A percentile compares a stretch with the other conserved stretches of the same genome.
Conservation (phyloP, 2,797 vertebrate genomes). For the Chaenodraco wilsoni region DNA sequence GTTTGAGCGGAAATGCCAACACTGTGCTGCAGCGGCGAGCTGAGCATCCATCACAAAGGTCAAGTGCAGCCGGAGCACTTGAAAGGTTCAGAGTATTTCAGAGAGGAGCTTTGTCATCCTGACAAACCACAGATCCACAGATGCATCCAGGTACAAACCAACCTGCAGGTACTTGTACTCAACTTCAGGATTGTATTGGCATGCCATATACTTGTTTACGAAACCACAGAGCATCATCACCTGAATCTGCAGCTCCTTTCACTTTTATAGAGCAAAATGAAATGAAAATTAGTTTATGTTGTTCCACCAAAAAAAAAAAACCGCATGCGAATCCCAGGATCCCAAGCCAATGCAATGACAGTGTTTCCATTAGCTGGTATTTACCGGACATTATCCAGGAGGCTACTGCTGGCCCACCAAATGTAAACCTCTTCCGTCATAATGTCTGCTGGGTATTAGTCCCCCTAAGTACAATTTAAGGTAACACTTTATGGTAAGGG, state of each 20-base stretch:
- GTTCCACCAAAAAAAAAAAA: too few species aligned
- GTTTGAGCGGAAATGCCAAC: slow-evolving; percentile 44
- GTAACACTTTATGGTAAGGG: too few species aligned
- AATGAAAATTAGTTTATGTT: too few species aligned
- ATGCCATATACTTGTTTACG: neutral
- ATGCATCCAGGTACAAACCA: slow-evolving; percentile 11
- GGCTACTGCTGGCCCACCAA: too few species aligned
- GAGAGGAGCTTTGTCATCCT: slow-evolving; percentile 25
- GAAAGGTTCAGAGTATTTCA: slow-evolving; percentile 50
- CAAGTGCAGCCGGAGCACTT: slow-evolving; percentile 43
- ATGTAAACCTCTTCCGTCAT: too few species aligned
- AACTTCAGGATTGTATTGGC: neutral
- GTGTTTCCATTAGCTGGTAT: too few species aligned
- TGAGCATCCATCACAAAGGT: slow-evolving; percentile 62
- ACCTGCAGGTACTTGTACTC: neutral
- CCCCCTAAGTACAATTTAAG: too few species aligned
- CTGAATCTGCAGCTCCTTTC: neutral
- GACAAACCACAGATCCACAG: slow-evolving; percentile 15
- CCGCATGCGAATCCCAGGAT: too few species aligned
- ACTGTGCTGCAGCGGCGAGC: slow-evolving; percentile 33
- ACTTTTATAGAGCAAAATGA: neutral
- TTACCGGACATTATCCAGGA: too few species aligned
- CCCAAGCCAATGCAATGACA: too few species aligned
- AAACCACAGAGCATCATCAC: neutral
- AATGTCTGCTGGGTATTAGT: too few species aligned